Conservation (phyloP, 2,888 invertebrate genomes). For the Acanthopleura granulata region DNA sequence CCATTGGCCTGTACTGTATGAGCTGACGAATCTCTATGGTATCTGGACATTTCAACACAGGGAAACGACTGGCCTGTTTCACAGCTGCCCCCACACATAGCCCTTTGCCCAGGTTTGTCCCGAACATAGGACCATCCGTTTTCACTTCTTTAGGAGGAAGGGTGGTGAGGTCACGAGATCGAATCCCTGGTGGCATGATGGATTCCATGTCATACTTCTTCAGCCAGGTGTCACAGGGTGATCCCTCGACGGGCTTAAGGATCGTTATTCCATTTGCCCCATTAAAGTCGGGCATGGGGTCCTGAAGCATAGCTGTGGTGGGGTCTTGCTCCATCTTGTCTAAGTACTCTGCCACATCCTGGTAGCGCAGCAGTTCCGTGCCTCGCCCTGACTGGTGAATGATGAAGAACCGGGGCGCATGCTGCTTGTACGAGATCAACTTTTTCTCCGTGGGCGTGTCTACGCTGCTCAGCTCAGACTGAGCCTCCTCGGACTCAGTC, state of each 20-base stretch:
- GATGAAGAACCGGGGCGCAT: slow-evolving; percentile 67
- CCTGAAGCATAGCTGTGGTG: slow-evolving; percentile 63
- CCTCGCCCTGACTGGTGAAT: slow-evolving; percentile 66
- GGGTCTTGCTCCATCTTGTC: slow-evolving; percentile 62
- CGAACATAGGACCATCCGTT: slow-evolving; percentile 63
- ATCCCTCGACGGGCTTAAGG: slow-evolving; percentile 58
- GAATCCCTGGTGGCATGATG: slow-evolving; percentile 66
- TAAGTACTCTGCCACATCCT: slow-evolving; percentile 65
- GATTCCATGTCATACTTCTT: slow-evolving; percentile 61
- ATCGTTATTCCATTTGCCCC: slow-evolving; percentile 65
- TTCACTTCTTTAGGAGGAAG: slow-evolving; percentile 63
- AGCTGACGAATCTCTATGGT: slow-evolving; percentile 63
- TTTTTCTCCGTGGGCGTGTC: slow-evolving; percentile 36
- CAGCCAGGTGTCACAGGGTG: slow-evolving; percentile 64
- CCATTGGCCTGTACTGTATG: slow-evolving; percentile 65
- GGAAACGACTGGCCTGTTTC: slow-evolving; percentile 39
- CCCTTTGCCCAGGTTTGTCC: slow-evolving; percentile 64
- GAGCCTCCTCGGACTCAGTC: slow-evolving; percentile 23
- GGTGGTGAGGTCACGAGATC: slow-evolving; percentile 59
- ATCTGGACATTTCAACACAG: slow-evolving; percentile 62
- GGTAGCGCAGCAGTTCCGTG: slow-evolving; percentile 63
- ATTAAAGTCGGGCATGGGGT: slow-evolving; percentile 65
- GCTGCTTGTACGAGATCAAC: slow-evolving; percentile 53
- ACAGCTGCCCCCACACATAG: slow-evolving; percentile 58
- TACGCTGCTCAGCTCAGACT: slow-evolving; percentile 44